phyloP scores from a whole-genome alignment of 2,113 vertebrate species.

The Pollachius pollachius region DNA sequence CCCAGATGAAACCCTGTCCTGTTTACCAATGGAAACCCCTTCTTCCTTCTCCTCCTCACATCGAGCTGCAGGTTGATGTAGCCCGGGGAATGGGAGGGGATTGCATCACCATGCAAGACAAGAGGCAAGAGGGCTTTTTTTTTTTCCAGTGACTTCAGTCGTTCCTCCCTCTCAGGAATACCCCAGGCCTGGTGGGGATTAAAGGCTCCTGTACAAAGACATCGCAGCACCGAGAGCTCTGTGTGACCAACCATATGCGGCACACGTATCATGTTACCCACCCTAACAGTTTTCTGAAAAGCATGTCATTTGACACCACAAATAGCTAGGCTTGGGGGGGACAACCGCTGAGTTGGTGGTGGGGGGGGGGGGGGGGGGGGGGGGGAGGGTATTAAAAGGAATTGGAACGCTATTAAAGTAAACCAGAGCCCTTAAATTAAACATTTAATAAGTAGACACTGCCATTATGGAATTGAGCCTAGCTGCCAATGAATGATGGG shows the following conservation, averaged over 20 bases:
- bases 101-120: slow-evolving; percentile 41
- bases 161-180: slow-evolving; percentile 44
- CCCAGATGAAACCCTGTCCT: too few species aligned
- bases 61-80: too few species aligned
- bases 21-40: too few species aligned
- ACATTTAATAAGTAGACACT: too few species aligned
- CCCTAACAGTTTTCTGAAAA: slow-evolving; percentile 19
- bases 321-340: background rate
- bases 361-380: slow-evolving; percentile 35
- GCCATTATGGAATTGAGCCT: too few species aligned
- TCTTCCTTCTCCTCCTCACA: too few species aligned
- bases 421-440: background rate
- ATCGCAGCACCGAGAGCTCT: background rate
- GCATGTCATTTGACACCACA: slow-evolving; percentile 4
- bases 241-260: slow-evolving; percentile 29
- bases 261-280: slow-evolving; percentile 33
- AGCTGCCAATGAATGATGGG: too few species aligned
- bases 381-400: slow-evolving; percentile 12
- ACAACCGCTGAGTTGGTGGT: slow-evolving; percentile 15
- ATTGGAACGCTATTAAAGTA: background rate
- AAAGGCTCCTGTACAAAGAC: slow-evolving; percentile 45
- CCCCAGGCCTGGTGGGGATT: slow-evolving; percentile 46
- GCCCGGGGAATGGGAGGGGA: background rate
- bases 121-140: slow-evolving; percentile 8
- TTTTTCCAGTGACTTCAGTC: slow-evolving; percentile 30